Evolutionary conservation across 1,140 invertebrate genomes (phyloP).

Genomic region (Telenomus remus): DNA sequence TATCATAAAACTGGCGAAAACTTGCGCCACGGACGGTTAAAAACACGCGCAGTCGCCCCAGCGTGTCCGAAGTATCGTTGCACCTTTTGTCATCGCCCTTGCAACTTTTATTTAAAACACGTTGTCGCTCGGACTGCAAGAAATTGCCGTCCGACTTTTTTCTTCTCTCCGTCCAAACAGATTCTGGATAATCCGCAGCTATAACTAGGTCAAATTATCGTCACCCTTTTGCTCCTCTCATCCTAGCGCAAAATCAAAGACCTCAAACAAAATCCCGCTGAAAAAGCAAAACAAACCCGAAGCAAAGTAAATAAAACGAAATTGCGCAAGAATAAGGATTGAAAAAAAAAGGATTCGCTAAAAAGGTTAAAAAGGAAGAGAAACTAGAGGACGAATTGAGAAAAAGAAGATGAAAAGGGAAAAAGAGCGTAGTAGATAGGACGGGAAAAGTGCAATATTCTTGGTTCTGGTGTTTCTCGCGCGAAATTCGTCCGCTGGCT

Average conservation of each 20-base stretch:
- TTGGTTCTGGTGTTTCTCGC: slow-evolving; percentile 26
- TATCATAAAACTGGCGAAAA: slow-evolving; percentile 1
- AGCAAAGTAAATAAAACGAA: no score
- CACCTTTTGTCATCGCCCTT: not conserved
- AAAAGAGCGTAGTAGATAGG: slow-evolving; percentile 8
- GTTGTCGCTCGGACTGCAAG: slow-evolving; percentile 1
- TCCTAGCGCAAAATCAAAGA: no score
- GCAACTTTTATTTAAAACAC: slow-evolving; percentile 3
- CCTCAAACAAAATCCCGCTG: no score
- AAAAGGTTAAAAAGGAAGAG: slow-evolving; percentile 3
- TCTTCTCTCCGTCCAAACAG: no score
- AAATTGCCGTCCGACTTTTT: not conserved
- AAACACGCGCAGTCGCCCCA: not conserved
- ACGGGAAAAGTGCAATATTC: slow-evolving; percentile 39
- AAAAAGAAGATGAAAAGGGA: slow-evolving; percentile 12
- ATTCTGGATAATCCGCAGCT: no score
- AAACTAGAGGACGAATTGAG: slow-evolving; percentile 1
- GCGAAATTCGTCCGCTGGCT: slow-evolving; percentile 56
- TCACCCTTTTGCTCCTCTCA: no score
- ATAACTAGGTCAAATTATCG: no score
- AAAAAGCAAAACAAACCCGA: no score
- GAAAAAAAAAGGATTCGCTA: not conserved
- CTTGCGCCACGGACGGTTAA: not conserved
- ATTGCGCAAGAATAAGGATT: no score
- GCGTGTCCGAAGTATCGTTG: not conserved